These are phyloP conservation scores for Climacteris rufus DNA, from an alignment of 2,113 vertebrate species.

Conservation along the genomic window DNA sequence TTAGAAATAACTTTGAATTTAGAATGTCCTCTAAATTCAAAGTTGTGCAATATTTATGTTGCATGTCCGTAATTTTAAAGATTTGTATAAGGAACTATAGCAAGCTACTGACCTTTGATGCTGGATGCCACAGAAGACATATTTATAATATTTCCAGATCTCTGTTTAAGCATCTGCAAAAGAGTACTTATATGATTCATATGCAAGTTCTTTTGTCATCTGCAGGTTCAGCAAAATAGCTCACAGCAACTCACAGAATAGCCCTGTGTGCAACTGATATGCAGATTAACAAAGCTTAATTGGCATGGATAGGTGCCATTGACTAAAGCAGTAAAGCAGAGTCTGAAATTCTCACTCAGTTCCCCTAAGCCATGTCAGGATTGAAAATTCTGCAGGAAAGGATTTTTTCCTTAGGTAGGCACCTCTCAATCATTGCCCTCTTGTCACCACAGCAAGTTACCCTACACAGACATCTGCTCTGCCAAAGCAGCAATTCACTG, in stretches of 20 bases:
- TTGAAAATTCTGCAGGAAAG: not conserved
- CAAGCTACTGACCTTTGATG: constrained; percentile 85
- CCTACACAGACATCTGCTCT: not conserved
- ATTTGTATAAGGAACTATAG: not conserved
- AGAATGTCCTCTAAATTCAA: not conserved
- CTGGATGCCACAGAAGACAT: constrained; percentile 95
- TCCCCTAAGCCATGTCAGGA: not conserved
- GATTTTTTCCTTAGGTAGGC: not conserved
- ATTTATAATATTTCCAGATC: constrained; percentile 93
- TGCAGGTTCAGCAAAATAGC: not conserved
- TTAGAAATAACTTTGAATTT: not conserved
- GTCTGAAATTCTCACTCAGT: not conserved
- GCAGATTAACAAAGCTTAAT: not conserved
- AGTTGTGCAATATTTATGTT: not conserved
- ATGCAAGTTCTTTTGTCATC: not conserved
- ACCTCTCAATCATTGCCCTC: not conserved
- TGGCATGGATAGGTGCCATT: not conserved
- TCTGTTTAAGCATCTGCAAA: constrained; percentile 88
- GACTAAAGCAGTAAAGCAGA: not conserved
- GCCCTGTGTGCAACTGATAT: not conserved
- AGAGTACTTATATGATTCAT: not conserved
- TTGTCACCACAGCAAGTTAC: not conserved
- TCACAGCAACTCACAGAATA: not conserved
- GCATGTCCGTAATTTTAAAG: not conserved
- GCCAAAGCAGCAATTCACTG: not conserved